phyloP scores from a whole-genome alignment of 2,797 vertebrate species.

The Micrastur ruficollis region DNA sequence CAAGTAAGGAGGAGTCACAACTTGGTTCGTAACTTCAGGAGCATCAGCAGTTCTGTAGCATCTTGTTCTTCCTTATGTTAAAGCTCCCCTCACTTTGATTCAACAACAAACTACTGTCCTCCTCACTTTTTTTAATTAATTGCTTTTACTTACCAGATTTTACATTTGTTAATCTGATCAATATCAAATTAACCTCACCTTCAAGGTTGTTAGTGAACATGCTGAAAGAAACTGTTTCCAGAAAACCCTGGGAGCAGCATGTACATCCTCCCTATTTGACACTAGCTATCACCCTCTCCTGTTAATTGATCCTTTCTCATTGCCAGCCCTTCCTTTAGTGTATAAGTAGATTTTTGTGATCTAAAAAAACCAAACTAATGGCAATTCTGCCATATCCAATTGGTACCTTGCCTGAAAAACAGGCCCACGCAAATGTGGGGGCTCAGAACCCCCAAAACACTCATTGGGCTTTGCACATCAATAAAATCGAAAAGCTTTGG shows the following conservation, averaged over 20 bases:
- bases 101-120: background rate
- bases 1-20: background rate
- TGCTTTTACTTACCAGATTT: conserved; percentile 51
- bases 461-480: background rate
- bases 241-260: background rate
- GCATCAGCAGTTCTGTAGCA: background rate
- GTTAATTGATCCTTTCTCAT: background rate
- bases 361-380: background rate
- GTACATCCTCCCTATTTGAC: background rate
- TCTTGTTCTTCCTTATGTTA: conserved; percentile 20
- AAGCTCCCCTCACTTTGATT: conserved; percentile 42
- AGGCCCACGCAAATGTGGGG: background rate
- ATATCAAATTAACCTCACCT: conserved; percentile 66
- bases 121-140: conserved; percentile 56
- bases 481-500: background rate
- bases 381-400: background rate
- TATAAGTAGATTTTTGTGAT: background rate
- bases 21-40: background rate
- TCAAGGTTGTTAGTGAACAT: conserved; percentile 33
- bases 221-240: background rate
- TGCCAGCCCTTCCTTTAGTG: background rate
- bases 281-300: background rate
- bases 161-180: conserved; percentile 65
- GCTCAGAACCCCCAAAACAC: background rate
- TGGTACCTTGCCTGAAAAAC: background rate